Evolutionary conservation across 2,797 vertebrate genomes (phyloP).

Genomic region (Galaxias olidus): DNA sequence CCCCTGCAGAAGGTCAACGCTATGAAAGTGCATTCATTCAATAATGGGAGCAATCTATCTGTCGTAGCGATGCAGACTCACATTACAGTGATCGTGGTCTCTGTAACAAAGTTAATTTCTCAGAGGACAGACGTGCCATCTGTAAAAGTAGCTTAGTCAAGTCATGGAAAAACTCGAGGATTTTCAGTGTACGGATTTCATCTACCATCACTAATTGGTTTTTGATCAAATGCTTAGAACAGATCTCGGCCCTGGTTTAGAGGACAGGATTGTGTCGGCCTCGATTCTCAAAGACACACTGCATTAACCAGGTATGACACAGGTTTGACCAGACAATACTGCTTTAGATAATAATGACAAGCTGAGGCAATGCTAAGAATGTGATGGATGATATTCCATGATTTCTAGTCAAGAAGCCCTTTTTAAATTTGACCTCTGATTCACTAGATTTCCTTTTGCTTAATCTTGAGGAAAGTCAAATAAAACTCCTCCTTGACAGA

Average conservation of each 20-base stretch:
- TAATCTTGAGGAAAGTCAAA: no score
- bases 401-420: not conserved
- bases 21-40: constrained; percentile 59
- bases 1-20: constrained; percentile 60
- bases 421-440: not conserved
- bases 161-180: no score
- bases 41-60: constrained; percentile 43
- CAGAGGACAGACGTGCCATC: not conserved
- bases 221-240: no score
- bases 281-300: no score
- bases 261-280: no score
- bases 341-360: no score
- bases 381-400: not conserved
- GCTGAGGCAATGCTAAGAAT: constrained; percentile 6
- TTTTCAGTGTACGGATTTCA: no score
- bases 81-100: constrained; percentile 30
- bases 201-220: no score
- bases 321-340: no score
- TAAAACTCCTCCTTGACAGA: constrained; percentile 23
- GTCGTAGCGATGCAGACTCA: constrained; percentile 33
- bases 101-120: constrained; percentile 29
- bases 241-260: no score
- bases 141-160: no score
- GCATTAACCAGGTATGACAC: no score
- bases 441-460: not conserved